Percentiles rank a stretch among this genome's conserved stretches.
Evolutionary conservation across 2,113 vertebrate genomes (phyloP).

Genomic region (Eretmochelys imbricata): DNA sequence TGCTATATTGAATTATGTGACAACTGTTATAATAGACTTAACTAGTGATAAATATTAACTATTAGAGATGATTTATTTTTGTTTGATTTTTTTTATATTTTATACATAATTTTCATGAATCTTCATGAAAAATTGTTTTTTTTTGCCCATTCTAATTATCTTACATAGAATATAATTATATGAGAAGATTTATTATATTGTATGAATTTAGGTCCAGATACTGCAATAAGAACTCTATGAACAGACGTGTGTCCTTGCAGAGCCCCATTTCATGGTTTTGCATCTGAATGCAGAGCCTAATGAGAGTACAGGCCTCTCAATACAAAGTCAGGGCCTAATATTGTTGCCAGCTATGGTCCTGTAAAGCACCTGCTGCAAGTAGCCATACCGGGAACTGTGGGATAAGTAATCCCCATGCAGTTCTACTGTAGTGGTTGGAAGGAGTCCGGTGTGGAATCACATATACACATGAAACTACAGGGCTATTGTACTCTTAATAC

Average conservation of each 20-base stretch:
- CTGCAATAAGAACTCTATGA: background rate
- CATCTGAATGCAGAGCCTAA: background rate
- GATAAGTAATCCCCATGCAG: background rate
- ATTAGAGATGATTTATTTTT: background rate
- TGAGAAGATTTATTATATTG: background rate
- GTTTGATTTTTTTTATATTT: background rate
- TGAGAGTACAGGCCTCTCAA: background rate
- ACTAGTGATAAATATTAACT: background rate
- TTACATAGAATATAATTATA: background rate
- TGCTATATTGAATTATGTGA: background rate
- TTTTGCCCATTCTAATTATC: background rate
- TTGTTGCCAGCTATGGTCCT: background rate
- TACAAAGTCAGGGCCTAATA: background rate
- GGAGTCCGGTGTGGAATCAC: background rate
- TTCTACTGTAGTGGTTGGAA: background rate
- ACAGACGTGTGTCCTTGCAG: background rate
- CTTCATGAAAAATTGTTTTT: background rate
- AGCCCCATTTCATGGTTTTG: background rate
- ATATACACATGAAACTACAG: accelerated
- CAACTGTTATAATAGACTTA: background rate
- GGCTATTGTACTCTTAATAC: accelerated
- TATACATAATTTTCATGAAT: background rate
- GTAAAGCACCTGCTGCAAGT: background rate
- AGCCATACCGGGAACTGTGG: background rate
- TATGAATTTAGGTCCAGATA: background rate